Evolutionary conservation across 2,113 vertebrate genomes (phyloP).

Genomic region (Balaeniceps rex): DNA sequence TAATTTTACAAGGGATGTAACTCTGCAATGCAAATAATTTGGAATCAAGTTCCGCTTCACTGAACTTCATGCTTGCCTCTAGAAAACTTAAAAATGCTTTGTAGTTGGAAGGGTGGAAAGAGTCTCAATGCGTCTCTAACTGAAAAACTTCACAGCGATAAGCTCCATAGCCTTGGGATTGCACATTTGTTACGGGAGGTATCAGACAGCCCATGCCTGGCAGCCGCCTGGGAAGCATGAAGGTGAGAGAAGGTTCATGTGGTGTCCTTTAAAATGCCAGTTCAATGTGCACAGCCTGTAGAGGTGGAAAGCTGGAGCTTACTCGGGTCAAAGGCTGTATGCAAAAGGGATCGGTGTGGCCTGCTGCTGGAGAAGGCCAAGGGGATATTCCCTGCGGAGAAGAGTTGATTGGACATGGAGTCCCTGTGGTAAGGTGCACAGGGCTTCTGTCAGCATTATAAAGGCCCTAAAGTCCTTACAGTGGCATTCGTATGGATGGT

Average conservation of each 20-base stretch:
- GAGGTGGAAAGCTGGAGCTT: neutral
- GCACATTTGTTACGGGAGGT: neutral
- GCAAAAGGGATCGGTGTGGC: neutral
- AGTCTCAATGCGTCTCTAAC: neutral
- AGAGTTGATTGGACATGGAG: neutral
- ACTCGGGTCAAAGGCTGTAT: neutral
- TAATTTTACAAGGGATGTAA: neutral
- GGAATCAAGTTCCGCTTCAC: neutral
- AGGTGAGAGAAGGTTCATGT: neutral
- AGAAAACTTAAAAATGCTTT: neutral
- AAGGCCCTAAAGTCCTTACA: neutral
- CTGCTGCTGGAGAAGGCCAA: neutral
- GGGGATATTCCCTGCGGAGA: neutral
- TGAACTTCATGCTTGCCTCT: neutral
- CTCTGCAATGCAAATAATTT: neutral
- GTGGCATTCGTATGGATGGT: neutral
- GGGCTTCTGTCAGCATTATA: neutral
- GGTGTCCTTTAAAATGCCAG: neutral
- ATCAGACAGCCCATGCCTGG: neutral
- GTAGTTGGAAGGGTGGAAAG: neutral
- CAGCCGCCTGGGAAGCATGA: neutral
- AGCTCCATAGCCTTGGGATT: neutral
- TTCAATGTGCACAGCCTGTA: rapidly evolving
- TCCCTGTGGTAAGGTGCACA: neutral
- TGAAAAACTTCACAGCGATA: neutral